phyloP scores from a whole-genome alignment of 1,140 invertebrate species.

The Euwallacea similis region DNA sequence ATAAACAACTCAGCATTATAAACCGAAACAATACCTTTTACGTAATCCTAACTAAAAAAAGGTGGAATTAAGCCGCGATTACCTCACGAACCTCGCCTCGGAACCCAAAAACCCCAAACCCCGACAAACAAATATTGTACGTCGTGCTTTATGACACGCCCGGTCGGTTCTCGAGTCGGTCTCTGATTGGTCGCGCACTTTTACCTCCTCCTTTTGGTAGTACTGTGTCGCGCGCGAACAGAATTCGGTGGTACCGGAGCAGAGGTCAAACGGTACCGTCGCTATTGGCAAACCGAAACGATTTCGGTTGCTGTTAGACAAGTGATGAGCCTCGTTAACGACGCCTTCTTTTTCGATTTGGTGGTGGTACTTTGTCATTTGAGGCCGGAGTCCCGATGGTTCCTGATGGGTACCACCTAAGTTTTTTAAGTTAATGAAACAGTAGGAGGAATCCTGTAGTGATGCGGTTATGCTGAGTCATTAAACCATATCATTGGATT shows the following conservation, averaged over 20 bases:
- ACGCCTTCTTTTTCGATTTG: conserved; percentile 12
- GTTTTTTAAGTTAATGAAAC: too few relatives aligned
- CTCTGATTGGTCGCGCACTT: conserved; percentile 34
- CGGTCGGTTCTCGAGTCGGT: conserved; percentile 7
- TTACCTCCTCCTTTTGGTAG: conserved; percentile 35
- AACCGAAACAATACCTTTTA: too few relatives aligned
- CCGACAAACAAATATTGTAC: conserved; percentile 20
- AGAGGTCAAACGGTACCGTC: conserved; percentile 29
- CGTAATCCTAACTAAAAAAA: too few relatives aligned
- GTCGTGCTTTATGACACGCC: conserved; percentile 38
- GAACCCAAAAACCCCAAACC: too few relatives aligned
- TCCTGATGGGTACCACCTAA: too few relatives aligned
- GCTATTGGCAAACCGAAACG: conserved; percentile 26
- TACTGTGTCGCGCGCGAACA: conserved; percentile 28
- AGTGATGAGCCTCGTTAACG: background rate
- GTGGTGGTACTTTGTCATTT: too few relatives aligned
- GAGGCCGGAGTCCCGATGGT: too few relatives aligned
- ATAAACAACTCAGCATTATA: too few relatives aligned
- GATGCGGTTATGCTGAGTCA: conserved; percentile 30
- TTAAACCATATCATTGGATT: conserved; percentile 29
- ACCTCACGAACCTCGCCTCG: too few relatives aligned
- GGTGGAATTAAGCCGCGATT: too few relatives aligned
- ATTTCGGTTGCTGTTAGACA: conserved; percentile 23
- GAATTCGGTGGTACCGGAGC: conserved; percentile 33
- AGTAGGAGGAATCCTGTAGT: too few relatives aligned